Evolutionary conservation across 2,113 vertebrate species (phyloP).

Genomic region (Procavia capensis): DNA sequence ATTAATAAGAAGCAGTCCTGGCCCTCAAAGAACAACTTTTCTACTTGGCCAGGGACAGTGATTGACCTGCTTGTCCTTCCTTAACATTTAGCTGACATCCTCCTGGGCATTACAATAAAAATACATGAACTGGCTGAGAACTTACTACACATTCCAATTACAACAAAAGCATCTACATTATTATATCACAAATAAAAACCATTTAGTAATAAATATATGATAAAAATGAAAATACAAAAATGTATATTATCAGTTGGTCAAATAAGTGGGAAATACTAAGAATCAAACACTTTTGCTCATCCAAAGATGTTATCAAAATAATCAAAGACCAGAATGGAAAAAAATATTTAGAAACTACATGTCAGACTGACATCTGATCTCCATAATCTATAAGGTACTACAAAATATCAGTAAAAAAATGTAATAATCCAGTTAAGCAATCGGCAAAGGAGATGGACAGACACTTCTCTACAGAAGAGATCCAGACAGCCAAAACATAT

Average conservation of each 20-base stretch:
- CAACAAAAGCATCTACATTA: not conserved
- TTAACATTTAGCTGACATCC: not conserved
- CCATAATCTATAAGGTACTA: too few species aligned
- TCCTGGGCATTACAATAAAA: not conserved
- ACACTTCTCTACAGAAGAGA: too few species aligned
- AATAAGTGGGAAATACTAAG: too few species aligned
- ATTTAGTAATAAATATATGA: not conserved
- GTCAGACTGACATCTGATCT: too few species aligned
- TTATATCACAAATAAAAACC: not conserved
- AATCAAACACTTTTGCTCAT: too few species aligned
- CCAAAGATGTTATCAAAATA: too few species aligned
- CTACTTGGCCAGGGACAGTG: accelerated
- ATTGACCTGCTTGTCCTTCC: not conserved
- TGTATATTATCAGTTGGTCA: not conserved
- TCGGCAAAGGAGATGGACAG: too few species aligned
- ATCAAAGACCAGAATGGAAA: too few species aligned
- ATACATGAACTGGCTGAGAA: not conserved
- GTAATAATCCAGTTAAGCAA: too few species aligned
- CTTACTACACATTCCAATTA: not conserved
- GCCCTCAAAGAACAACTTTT: not conserved
- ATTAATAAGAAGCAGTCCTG: not conserved
- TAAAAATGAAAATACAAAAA: constrained; percentile 11
- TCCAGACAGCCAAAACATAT: too few species aligned
- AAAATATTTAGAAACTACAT: too few species aligned
- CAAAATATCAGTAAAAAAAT: too few species aligned